Evolutionary conservation across 2,797 vertebrate species (phyloP).

Genomic region (Lithobates sylvaticus): DNA sequence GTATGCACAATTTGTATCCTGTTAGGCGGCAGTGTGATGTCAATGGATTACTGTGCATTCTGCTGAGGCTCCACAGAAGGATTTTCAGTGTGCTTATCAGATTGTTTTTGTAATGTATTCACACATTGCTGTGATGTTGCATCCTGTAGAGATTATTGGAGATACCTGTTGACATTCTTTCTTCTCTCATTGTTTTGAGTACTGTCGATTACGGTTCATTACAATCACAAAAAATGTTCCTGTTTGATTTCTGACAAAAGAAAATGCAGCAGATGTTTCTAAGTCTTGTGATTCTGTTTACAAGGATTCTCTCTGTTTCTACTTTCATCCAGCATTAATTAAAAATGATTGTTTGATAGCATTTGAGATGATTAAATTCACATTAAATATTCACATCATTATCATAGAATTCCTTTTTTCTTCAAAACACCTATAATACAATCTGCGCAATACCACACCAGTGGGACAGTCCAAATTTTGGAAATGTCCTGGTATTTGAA

Average conservation of each 20-base stretch:
- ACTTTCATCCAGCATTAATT: constrained; percentile 32
- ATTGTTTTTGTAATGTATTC: constrained; percentile 39
- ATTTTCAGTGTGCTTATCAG: constrained; percentile 22
- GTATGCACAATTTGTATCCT: background rate
- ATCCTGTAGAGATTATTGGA: constrained; percentile 31
- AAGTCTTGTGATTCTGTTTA: constrained; percentile 20
- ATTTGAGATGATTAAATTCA: background rate
- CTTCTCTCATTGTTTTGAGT: constrained; percentile 26
- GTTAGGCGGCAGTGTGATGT: background rate
- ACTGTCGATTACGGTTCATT: constrained; percentile 14
- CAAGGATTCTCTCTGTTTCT: constrained; percentile 30
- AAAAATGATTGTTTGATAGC: constrained; percentile 29
- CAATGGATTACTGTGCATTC: constrained; percentile 12
- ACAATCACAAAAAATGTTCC: constrained; percentile 41
- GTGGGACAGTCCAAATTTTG: background rate
- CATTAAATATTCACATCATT: constrained; percentile 28
- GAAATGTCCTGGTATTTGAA: background rate
- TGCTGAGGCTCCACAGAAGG: background rate
- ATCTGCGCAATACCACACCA: background rate
- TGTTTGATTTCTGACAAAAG: constrained; percentile 38
- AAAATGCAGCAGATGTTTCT: constrained; percentile 27
- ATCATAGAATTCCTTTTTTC: background rate
- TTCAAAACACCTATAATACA: background rate
- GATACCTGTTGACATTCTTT: constrained; percentile 30
- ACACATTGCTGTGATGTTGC: background rate